Evolutionary conservation across 2,888 invertebrate species (phyloP), one percentile per base, ranked within the genome.

Genomic region (Thymelicus sylvestris): DNA sequence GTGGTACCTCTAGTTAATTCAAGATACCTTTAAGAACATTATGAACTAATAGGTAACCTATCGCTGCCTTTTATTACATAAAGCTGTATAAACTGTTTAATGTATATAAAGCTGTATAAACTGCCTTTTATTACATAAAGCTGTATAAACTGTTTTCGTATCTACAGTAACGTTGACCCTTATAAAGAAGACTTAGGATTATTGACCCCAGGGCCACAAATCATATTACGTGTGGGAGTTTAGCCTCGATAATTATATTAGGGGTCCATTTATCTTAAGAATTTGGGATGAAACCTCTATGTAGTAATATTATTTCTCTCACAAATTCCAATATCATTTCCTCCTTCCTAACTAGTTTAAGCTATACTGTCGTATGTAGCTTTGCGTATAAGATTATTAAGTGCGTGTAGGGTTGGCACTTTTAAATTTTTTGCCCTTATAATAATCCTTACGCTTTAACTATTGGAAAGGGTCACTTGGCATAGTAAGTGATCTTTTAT

Each of bases 181-280:
- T 70, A 60, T 70, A 60, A 65, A 59, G 59, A n/a, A 38, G 65
- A 59, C 69, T 69, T 69, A 59, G 60, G 60, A 44, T 57, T 59
- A 64, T 69, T 60, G 65, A 70, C 65, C 64, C 57, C 52, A 65
- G 41, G 15, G 41, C 60, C 70, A 70, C 70, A 70, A 70, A 70
- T 70, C 70, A 70, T 70, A 60, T 70, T 70, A 70, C 52, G 48
- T 19, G 5, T 38, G 69, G 48, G 31, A 59, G 59, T 57, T 60
- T 59, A 65, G 55, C 39, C 39, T 64, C 57, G 70, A 70, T 70
- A 70, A 70, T 70, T 65, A 65, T 70, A 70, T 70, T 61, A 70
- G 15, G 15, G 50, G 60, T 44, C 50, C 65, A 70, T 70, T 52
- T 44, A 65, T 65, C 70, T 65, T 57, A 60, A 70, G 70, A 70